Evolutionary conservation across 2,113 vertebrate genomes (phyloP).

Genomic region (Cyanoderma ruficeps): DNA sequence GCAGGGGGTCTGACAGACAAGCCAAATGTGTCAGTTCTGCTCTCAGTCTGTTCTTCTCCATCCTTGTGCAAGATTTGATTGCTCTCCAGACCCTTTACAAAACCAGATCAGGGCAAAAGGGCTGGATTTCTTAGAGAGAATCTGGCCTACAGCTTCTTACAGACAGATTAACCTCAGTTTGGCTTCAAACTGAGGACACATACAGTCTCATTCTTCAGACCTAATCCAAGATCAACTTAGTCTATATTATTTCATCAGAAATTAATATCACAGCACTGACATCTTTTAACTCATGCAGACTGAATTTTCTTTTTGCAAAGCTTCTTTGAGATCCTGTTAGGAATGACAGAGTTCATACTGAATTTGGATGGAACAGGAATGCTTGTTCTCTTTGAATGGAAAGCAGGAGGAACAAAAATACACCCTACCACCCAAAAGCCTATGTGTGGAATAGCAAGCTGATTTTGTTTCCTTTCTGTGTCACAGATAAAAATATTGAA

Average conservation of each 20-base stretch:
- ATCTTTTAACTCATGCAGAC: not conserved
- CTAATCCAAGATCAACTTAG: constrained; percentile 42
- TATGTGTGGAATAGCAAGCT: not conserved
- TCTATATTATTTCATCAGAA: not conserved
- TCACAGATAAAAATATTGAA: not conserved
- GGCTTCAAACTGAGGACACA: constrained; percentile 34
- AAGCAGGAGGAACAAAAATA: not conserved
- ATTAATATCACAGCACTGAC: not conserved
- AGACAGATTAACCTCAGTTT: constrained; percentile 50
- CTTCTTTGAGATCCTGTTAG: not conserved
- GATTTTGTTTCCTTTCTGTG: not conserved
- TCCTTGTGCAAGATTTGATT: not conserved
- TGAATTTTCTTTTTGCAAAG: not conserved
- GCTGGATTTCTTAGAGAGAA: constrained; percentile 50
- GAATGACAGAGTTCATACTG: not conserved
- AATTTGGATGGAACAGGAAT: not conserved
- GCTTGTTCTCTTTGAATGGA: not conserved
- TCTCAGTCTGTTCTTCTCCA: not conserved
- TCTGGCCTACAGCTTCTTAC: constrained; percentile 48
- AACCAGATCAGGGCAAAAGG: constrained; percentile 27
- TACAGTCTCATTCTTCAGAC: constrained; percentile 10
- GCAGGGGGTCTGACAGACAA: not conserved
- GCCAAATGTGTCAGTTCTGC: not conserved
- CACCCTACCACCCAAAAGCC: not conserved
- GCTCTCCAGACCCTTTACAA: not conserved